Conservation (phyloP, 2,797 vertebrate genomes). For the Atherinosoma microstoma region DNA sequence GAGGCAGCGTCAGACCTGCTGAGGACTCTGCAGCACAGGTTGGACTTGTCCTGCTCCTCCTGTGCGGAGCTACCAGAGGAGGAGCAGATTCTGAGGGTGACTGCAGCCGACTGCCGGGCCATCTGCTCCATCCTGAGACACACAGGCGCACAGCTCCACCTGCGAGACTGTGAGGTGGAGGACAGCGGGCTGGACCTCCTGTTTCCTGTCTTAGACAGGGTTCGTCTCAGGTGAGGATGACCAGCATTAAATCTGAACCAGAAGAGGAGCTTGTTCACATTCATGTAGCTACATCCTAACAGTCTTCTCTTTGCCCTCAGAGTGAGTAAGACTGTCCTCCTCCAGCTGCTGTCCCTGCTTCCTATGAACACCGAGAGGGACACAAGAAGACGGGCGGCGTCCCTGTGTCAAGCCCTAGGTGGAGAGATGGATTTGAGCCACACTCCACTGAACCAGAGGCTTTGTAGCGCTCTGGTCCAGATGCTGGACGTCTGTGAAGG, state of each 20-base stretch:
- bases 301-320: slow-evolving; percentile 33
- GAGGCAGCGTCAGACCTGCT: slow-evolving; percentile 47
- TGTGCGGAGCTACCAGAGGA: slow-evolving; percentile 35
- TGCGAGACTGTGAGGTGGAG: slow-evolving; percentile 63
- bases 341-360: slow-evolving; percentile 57
- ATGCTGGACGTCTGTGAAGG: slow-evolving; percentile 68
- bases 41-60: slow-evolving; percentile 50
- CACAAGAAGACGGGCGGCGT: slow-evolving; percentile 18
- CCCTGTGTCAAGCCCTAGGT: slow-evolving; percentile 56
- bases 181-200: slow-evolving; percentile 55
- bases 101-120: slow-evolving; percentile 30
- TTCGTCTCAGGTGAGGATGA: slow-evolving; percentile 41
- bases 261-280: neutral
- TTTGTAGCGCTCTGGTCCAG: slow-evolving; percentile 52
- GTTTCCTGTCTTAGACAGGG: slow-evolving; percentile 45
- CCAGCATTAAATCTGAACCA: neutral
- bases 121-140: slow-evolving; percentile 35
- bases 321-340: slow-evolving; percentile 49
- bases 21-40: slow-evolving; percentile 43
- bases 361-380: slow-evolving; percentile 13
- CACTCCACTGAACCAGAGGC: slow-evolving; percentile 45
- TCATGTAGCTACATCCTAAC: neutral
- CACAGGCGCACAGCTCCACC: slow-evolving; percentile 37
- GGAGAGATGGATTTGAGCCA: slow-evolving; percentile 72
- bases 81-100: slow-evolving; percentile 41